Evolutionary conservation across 2,797 vertebrate species (phyloP).

Genomic region (Hyperoplus immaculatus): DNA sequence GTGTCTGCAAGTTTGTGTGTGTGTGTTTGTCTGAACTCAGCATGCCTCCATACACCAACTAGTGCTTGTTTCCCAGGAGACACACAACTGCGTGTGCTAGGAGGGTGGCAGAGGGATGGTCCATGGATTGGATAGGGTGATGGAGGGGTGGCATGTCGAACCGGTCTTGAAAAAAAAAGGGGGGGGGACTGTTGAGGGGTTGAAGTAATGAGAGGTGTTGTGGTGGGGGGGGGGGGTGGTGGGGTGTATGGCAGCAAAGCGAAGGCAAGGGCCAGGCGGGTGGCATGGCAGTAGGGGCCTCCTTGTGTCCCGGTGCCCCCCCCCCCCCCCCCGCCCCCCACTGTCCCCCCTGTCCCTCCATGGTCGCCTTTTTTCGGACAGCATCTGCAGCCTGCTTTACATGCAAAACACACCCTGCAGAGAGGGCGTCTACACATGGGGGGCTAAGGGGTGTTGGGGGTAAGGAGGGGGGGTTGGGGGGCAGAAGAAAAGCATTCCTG

Average conservation of each 20-base stretch:
- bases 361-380: slow-evolving; percentile 79
- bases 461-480: slow-evolving; percentile 19
- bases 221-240: slow-evolving; percentile 62
- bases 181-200: slow-evolving; percentile 42
- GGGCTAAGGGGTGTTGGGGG: slow-evolving; percentile 64
- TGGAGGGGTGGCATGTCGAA: slow-evolving; percentile 75
- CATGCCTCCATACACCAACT: slow-evolving; percentile 75
- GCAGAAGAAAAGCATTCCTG: slow-evolving; percentile 85
- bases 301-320: slow-evolving; percentile 80
- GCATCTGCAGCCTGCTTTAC: slow-evolving; percentile 86
- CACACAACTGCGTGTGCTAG: slow-evolving; percentile 81
- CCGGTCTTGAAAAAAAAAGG: slow-evolving; percentile 39
- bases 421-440: slow-evolving; percentile 84
- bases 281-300: slow-evolving; percentile 81
- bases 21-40: slow-evolving; percentile 58
- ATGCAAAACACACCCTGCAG: slow-evolving; percentile 85
- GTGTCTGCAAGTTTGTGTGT: slow-evolving; percentile 48
- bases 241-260: slow-evolving; percentile 72
- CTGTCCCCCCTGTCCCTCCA: slow-evolving; percentile 64
- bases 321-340: slow-evolving; percentile 68
- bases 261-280: slow-evolving; percentile 78
- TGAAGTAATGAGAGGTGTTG: slow-evolving; percentile 78
- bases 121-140: slow-evolving; percentile 57
- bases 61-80: slow-evolving; percentile 80
- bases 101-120: slow-evolving; percentile 81